Evolutionary conservation across 1,140 invertebrate species (phyloP).

Genomic region (Drosophila busckii): DNA sequence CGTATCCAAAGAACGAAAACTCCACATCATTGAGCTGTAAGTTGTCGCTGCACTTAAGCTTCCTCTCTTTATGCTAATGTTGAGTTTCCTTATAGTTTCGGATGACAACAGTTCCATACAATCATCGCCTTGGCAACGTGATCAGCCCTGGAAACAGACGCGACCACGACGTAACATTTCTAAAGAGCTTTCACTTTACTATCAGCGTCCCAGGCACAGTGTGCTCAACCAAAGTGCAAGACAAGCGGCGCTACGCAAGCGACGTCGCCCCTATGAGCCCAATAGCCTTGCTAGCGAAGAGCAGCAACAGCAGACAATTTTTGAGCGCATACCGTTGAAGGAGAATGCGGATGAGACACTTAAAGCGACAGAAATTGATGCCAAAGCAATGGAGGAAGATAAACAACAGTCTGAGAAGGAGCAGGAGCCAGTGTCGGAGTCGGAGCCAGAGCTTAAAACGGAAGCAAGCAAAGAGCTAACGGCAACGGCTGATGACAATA

Average conservation of each 20-base stretch:
- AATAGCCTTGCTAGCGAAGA: conserved; percentile 34
- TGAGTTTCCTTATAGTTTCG: conserved; percentile 82
- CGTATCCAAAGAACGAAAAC: conserved; percentile 74
- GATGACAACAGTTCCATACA: conserved; percentile 93
- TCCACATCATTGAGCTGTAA: conserved; percentile 80
- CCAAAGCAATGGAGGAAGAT: not conserved
- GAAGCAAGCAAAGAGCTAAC: conserved; percentile 38
- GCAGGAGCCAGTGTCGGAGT: too few relatives aligned
- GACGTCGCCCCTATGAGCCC: conserved; percentile 81
- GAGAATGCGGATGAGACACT: conserved; percentile 61
- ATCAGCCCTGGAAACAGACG: conserved; percentile 91
- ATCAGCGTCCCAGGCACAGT: conserved; percentile 82
- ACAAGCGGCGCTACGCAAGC: conserved; percentile 80
- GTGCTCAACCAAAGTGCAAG: conserved; percentile 76
- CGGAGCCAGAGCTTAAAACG: too few relatives aligned
- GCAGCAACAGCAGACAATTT: conserved; percentile 33
- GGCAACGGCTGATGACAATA: not conserved
- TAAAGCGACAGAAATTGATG: conserved; percentile 31
- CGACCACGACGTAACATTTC: conserved; percentile 86
- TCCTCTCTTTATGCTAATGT: not conserved
- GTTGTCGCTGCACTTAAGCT: conserved; percentile 7
- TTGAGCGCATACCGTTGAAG: conserved; percentile 25
- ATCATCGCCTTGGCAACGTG: conserved; percentile 91
- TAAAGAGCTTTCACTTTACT: conserved; percentile 86
- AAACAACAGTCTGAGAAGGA: conserved; percentile 26